Evolutionary conservation across 2,113 vertebrate species (phyloP).

Genomic region (Scortum barcoo): DNA sequence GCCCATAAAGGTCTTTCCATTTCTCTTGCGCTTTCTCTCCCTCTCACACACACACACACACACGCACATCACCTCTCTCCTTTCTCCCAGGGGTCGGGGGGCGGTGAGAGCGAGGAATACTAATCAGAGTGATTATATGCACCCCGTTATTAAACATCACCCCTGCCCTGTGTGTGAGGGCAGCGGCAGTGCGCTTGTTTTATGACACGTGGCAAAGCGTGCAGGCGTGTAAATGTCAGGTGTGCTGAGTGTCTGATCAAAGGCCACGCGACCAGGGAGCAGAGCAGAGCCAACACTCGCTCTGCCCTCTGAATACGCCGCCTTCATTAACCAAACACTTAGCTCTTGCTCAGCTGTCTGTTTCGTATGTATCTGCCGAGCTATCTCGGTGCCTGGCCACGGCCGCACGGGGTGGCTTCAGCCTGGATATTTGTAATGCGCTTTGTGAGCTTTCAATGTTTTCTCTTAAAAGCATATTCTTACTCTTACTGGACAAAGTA

Average conservation of each 20-base stretch:
- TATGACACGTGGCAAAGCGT: conserved; percentile 90
- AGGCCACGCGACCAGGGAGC: conserved; percentile 96
- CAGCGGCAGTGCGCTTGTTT: conserved; percentile 93
- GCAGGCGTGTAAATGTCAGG: conserved; percentile 97
- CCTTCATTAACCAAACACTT: conserved; percentile 94
- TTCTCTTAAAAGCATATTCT: conserved; percentile 66
- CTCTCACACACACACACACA: conserved; percentile 65
- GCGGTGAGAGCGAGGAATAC: conserved; percentile 93
- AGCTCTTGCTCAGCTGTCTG: conserved; percentile 60
- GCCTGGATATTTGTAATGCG: conserved; percentile 35
- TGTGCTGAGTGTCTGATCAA: conserved; percentile 96
- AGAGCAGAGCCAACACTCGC: conserved; percentile 95
- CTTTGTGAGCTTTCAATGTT: conserved; percentile 53
- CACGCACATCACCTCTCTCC: conserved; percentile 86
- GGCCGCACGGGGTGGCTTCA: conserved; percentile 6
- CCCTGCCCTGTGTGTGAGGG: conserved; percentile 93
- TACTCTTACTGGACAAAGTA: conserved; percentile 46
- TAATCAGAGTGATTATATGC: conserved; percentile 98
- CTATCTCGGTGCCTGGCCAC: conserved; percentile 5
- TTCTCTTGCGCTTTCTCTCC: conserved; percentile 1
- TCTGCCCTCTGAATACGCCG: conserved; percentile 94
- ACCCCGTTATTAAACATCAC: conserved; percentile 99
- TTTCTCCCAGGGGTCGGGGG: conserved; percentile 91
- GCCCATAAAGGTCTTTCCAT: conserved; percentile 51
- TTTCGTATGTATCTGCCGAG: conserved; percentile 21